Evolutionary conservation across 2,113 vertebrate species (phyloP), one percentile per base, ranked within the genome.

Genomic region (Ahaetulla prasina): DNA sequence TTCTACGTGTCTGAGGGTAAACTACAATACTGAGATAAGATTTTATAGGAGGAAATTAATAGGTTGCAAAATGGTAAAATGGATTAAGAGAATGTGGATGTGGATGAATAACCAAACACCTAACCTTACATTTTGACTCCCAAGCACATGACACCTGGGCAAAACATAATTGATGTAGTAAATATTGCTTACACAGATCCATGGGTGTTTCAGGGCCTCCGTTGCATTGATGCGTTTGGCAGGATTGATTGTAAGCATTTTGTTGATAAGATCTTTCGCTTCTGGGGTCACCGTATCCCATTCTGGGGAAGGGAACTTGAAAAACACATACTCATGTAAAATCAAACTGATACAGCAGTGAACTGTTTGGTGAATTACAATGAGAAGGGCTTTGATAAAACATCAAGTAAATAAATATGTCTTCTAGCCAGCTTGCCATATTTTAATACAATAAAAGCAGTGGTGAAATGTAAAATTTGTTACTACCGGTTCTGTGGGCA

Each of bases 181-280:
- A 84, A 55, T 89, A 85, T 68, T 23, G 98, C 99, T 94, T 98
- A 99, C 99, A 91, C 98, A 99, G 97, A 99, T 99, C 99, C 99
- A 99, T 16, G 99, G 99, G 94, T 99, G 99, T 95, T 99, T 99
- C 90, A 99, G 98, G 0, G 98, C 99, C 90, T 99, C 99, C 0
- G 98, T 97, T 85, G 99, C 99, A 0, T 98, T 99, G 96, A 99
- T 98, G 84, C 99, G 98, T 96, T 99, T 99, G 85, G 98, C 98
- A 39, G 99, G 99, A 94, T 99, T 99, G 93, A 99, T 99, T 68
- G 99, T 99, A 93, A 99, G 98, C 99, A 99, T 99, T 97, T 99
- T 99, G 93, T 99, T 99, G 97, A 99, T 99, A 89, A 99, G 98
- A 96, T 99, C 99, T 98, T 99, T 99, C 95, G 99, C 99, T 97